Base-by-base conservation (phyloP, 1,140 invertebrate genomes). In the Carposina sasakii region DNA sequence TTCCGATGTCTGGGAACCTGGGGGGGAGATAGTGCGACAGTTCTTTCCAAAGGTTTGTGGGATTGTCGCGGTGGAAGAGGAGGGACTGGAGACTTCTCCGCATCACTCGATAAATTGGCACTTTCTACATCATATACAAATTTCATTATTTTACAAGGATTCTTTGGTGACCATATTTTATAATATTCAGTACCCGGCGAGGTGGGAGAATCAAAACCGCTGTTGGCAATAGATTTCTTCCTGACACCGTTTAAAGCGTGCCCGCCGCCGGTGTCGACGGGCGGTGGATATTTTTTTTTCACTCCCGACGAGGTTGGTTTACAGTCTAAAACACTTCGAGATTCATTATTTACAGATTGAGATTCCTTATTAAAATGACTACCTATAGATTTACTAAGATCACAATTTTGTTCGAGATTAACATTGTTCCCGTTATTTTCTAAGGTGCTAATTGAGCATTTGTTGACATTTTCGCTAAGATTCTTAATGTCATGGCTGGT, bases 21-120 rank as follows among this genome's bases (percentile, higher is more conserved):
- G 10, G 83, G 82, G n/a, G 85, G 83, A 45, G 83, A 78, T 39
- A 86, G 71, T 53, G 89, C 89, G 57, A 90, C 89, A 48, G 85
- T 88, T 63, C 90, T 78, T 54, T 91, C 89, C 46, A 91, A 72
- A 8, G 89, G 89, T 57, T 88, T 87, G 60, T 91, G 89, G n/a
- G 78, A 75, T 50, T 76, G 76, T 61, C 81, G 72, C 13, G 85
- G 85, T 12, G 85, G 85, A 22, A 86, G 56, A 26, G 83, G 83
- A 22, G 85, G 85, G 20, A 81, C 78, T 21, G 78, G 74, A 8
- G 86, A 82, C 52, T 85, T 81, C 51, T 85, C 76, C 41, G 75
- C 71, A 49, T 81, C 78, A 50, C 71, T 79, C 52, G 81, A 72
- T 56, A 81, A 66, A 57, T 77, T 85, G 57, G 85, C 84, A 67